Evolutionary conservation across 2,888 invertebrate species (phyloP).

Genomic region (Clivina fossor): DNA sequence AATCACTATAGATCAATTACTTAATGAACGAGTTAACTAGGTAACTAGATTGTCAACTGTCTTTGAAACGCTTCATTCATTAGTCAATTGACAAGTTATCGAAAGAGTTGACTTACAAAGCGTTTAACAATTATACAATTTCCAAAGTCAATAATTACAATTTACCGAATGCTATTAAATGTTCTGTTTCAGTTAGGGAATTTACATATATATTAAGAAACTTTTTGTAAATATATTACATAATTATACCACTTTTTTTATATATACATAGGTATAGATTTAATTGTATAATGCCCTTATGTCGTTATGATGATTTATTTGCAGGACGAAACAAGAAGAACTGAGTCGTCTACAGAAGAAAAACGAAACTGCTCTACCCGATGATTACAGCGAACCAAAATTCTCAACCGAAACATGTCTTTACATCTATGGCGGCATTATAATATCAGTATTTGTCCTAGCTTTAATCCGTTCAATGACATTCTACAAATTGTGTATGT

Average conservation of each 20-base stretch:
- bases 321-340: slow-evolving; percentile 25
- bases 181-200: too few species aligned
- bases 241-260: too few species aligned
- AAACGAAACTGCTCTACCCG: slow-evolving; percentile 15
- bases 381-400: slow-evolving; percentile 15
- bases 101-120: too few species aligned
- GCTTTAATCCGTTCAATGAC: slow-evolving; percentile 64
- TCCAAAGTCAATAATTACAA: too few species aligned
- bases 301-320: neutral
- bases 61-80: too few species aligned
- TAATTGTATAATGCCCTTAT: neutral
- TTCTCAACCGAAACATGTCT: slow-evolving; percentile 56
- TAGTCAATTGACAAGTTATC: too few species aligned
- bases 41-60: too few species aligned
- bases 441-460: slow-evolving; percentile 57
- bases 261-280: neutral
- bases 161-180: neutral
- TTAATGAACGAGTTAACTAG: too few species aligned
- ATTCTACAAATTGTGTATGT: slow-evolving; percentile 65
- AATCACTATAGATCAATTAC: too few species aligned
- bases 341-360: neutral
- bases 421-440: slow-evolving; percentile 63
- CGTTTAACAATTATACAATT: too few species aligned
- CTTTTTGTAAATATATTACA: too few species aligned
- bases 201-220: too few species aligned